Evolutionary conservation across 2,888 invertebrate species (phyloP).

Genomic region (Conistra vaccinii): DNA sequence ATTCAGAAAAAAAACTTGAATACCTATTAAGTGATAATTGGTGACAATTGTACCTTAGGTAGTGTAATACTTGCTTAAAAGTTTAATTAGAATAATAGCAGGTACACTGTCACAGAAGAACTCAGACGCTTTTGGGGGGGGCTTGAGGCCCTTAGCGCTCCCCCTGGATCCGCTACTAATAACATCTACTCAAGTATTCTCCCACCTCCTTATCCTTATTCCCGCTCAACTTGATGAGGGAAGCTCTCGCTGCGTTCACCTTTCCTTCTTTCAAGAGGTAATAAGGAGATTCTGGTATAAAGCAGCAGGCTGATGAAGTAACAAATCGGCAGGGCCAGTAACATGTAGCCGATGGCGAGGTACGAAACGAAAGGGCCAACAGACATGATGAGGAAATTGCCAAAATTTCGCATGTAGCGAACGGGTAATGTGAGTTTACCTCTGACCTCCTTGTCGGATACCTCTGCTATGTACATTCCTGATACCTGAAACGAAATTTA

Average conservation of each 20-base stretch:
- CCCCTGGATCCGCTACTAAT: no score
- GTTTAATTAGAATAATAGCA: no score
- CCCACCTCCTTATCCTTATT: slow-evolving; percentile 75
- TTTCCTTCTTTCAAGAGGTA: slow-evolving; percentile 88
- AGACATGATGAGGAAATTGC: slow-evolving; percentile 81
- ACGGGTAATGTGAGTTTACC: slow-evolving; percentile 78
- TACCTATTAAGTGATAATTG: no score
- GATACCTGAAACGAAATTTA: slow-evolving; percentile 77
- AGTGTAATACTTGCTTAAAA: no score
- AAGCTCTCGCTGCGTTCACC: slow-evolving; percentile 83
- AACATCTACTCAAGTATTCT: no score
- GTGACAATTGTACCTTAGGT: no score
- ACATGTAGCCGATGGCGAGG: slow-evolving; percentile 80
- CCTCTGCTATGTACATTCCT: slow-evolving; percentile 84
- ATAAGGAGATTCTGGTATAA: slow-evolving; percentile 92
- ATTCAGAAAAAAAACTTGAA: no score
- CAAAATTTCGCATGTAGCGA: slow-evolving; percentile 81
- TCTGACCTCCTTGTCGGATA: slow-evolving; percentile 85
- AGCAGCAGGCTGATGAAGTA: slow-evolving; percentile 87
- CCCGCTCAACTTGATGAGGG: slow-evolving; percentile 82
- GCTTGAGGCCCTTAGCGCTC: no score
- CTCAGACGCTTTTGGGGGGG: no score
- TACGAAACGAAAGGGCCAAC: slow-evolving; percentile 83
- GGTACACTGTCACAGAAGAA: no score
- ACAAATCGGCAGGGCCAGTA: slow-evolving; percentile 82